Evolutionary conservation across 2,797 vertebrate species (phyloP), one percentile per base, ranked within the genome.

Genomic region (Sitta carolinensis): DNA sequence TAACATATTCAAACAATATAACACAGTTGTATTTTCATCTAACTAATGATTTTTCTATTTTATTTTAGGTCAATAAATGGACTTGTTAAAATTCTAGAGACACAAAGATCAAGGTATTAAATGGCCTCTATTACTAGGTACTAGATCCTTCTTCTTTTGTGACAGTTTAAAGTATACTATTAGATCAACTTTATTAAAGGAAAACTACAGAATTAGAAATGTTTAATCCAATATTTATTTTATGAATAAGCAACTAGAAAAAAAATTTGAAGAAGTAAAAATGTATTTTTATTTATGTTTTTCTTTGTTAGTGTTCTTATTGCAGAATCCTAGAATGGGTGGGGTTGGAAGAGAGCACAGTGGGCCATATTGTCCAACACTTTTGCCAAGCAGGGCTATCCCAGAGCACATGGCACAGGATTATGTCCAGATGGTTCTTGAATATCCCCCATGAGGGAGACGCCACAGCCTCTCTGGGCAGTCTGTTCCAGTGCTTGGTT

Each of bases 1-100:
- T 84, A 74, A 67, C 32, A 17, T 57, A 32, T 12, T 86, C 23
- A 78, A n/a, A 32, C 11, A 25, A 26, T 42, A 5, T 59, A 9
- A 73, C 72, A 40, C 0, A 0, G 18, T 36, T 69, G 26, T 45
- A 9, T 84, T 94, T 89, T 42, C 19, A 22, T 80, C 11, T 91
- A 75, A 89, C 11, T 69, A 77, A 18, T 54, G 22, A 30, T 95
- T 92, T 97, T 84, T 93, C 38, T 70, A 1, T 76, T 86, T 95
- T 81, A 76, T 97, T 96, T 94, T 95, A 99, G 99, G 92, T 98
- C 98, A 90, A 98, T 99, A 97, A 99, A 99, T 96, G 99, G 99
- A 94, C 97, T 99, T 54, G 99, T 98, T 64, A 99, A 98, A 98
- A 98, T 99, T 96, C 75, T 99, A 91, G 98, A 99, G 98, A 98